Base-by-base conservation (phyloP, 2,113 vertebrate genomes). In the Pelobates fuscus region DNA sequence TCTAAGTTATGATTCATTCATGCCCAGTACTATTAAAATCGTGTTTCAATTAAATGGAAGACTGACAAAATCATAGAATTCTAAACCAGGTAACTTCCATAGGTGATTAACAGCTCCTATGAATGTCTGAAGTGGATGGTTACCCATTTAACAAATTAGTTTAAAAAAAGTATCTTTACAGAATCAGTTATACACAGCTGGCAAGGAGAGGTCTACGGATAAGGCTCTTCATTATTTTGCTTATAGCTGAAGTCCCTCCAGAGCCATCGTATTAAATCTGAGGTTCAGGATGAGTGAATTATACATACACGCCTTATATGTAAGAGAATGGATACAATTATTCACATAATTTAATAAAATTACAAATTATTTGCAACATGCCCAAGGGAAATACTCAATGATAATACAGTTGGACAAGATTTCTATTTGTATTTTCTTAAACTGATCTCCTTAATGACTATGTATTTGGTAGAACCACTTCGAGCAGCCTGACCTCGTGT, bases 321-420 rank as follows among this genome's bases (percentile, higher is more conserved):
- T 37, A 62, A 72, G 23, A 72, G 21, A 24, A 55, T 27, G 21
- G 64, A 73, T 41, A 65, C 61, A 73, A 73, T 73, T 73, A 73
- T 52, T 73, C 60, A 73, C 27, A 65, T 73, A 60, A 73, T 73
- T 73, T 64, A 52, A 64, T 65, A 63, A 73, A 73, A 65, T 54
- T 44, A 55, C 21, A 21, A 21, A 63, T 65, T 73, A 73, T 73
- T 73, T 73, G 64, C 61, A 57, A 30, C 44, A 49, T 73, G 61
- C 71, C 71, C 71, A 73, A 43, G 71, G 61, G 52, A 73, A 55
- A 8, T n/a, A 64, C n/a, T 73, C 44, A 73, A 73, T 26, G 71
- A 32, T 73, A 65, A 73, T 73, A 37, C 23, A 55, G 61, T 57
- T 23, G 24, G 71, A 73, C 71, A 64, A 73, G 25, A 72, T 37